These are phyloP conservation scores for Thalpophila matura DNA, from an alignment of 2,888 invertebrate species.

Conservation along the genomic window DNA sequence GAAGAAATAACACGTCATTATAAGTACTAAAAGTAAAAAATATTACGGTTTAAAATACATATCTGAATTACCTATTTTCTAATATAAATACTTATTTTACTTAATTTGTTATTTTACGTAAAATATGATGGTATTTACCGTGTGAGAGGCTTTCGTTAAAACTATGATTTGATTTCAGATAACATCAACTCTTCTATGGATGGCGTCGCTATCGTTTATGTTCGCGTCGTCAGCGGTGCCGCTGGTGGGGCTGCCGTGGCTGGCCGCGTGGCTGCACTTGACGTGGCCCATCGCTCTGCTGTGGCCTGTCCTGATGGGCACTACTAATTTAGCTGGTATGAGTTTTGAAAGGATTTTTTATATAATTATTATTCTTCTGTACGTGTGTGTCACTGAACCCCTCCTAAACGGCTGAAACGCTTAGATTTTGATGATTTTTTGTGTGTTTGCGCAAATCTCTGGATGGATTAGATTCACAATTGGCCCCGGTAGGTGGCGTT, in stretches of 20 bases:
- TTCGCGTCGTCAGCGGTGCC: conserved; percentile 63
- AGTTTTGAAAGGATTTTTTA: not conserved
- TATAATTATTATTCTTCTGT: too few relatives aligned
- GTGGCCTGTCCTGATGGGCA: conserved; percentile 79
- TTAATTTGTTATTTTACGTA: too few relatives aligned
- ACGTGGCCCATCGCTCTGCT: conserved; percentile 78
- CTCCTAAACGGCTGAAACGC: too few relatives aligned
- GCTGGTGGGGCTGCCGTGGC: conserved; percentile 71
- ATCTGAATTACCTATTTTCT: too few relatives aligned
- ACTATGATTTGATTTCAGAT: conserved; percentile 51
- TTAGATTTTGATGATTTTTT: too few relatives aligned
- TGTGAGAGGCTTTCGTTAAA: conserved; percentile 29
- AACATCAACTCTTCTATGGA: conserved; percentile 69
- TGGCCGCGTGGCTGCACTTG: conserved; percentile 75
- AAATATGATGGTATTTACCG: not conserved
- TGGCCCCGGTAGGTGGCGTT: too few relatives aligned
- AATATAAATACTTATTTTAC: too few relatives aligned
- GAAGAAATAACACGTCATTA: not conserved
- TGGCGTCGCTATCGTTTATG: conserved; percentile 68
- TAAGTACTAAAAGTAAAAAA: not conserved
- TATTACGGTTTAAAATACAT: too few relatives aligned
- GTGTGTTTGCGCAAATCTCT: too few relatives aligned
- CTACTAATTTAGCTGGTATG: conserved; percentile 77
- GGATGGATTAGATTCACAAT: too few relatives aligned
- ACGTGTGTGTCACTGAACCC: too few relatives aligned